Conservation (phyloP, 2,113 vertebrate species). For the Gobio gobio region DNA sequence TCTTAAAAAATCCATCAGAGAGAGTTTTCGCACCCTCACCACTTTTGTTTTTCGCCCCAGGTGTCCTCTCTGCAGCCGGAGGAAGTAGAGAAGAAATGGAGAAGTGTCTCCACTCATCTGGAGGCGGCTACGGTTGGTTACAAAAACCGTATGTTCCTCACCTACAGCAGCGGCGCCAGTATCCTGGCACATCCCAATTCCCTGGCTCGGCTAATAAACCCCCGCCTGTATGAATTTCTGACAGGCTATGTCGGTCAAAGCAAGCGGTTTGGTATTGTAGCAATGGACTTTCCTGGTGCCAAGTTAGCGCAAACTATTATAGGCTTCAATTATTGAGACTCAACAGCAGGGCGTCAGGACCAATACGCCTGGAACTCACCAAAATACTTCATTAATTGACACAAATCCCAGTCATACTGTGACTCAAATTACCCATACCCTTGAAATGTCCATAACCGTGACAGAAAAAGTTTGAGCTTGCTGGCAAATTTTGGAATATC, state of each 20-base stretch:
- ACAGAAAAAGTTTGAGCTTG: constrained; percentile 21
- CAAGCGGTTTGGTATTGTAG: constrained; percentile 77
- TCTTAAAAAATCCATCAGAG: neutral
- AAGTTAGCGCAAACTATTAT: constrained; percentile 75
- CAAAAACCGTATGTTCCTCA: constrained; percentile 75
- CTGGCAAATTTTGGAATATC: neutral
- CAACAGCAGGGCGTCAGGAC: neutral
- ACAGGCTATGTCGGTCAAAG: constrained; percentile 49
- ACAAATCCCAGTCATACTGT: constrained; percentile 14
- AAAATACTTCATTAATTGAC: constrained; percentile 1
- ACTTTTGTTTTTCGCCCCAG: constrained; percentile 11
- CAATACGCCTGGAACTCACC: neutral
- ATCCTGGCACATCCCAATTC: constrained; percentile 77
- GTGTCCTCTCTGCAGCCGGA: constrained; percentile 35
- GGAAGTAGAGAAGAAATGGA: constrained; percentile 74
- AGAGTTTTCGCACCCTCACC: neutral
- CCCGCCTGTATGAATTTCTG: constrained; percentile 74
- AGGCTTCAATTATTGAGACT: constrained; percentile 72
- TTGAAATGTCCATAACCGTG: neutral
- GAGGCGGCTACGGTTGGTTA: constrained; percentile 68
- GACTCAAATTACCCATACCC: neutral
- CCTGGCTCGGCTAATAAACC: constrained; percentile 76
- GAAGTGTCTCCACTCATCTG: constrained; percentile 73
- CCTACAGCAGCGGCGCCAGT: constrained; percentile 81
- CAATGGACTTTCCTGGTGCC: constrained; percentile 81